Percentiles rank a stretch among this genome's conserved stretches.
Conservation (phyloP, 1,140 invertebrate genomes). For the Popillia japonica region DNA sequence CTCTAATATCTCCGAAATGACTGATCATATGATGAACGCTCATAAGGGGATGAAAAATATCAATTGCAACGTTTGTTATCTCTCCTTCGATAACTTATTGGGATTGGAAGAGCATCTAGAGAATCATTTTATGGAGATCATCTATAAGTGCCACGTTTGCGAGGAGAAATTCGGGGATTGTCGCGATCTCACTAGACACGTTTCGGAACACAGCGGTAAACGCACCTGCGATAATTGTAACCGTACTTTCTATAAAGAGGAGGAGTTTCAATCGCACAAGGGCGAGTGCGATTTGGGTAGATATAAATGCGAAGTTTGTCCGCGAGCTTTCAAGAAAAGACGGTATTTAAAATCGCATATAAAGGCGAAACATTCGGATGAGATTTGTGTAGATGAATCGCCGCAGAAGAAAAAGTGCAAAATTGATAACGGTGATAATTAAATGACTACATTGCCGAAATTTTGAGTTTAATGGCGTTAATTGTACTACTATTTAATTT, state of each 20-base stretch:
- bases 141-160: constrained; percentile 42
- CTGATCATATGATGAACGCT: constrained; percentile 18
- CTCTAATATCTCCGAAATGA: constrained; percentile 25
- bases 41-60: not conserved
- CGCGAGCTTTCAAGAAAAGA: constrained; percentile 23
- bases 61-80: constrained; percentile 30
- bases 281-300: not conserved
- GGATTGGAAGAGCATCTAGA: constrained; percentile 36
- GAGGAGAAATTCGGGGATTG: constrained; percentile 31
- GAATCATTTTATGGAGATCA: constrained; percentile 36
- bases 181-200: constrained; percentile 34
- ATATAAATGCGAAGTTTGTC: constrained; percentile 39
- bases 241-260: constrained; percentile 32
- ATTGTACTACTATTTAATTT: too few relatives aligned
- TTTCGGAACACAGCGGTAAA: constrained; percentile 38
- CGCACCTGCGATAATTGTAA: constrained; percentile 36
- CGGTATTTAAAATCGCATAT: constrained; percentile 34
- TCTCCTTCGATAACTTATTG: constrained; percentile 1
- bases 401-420: not conserved
- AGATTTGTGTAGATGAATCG: constrained; percentile 4
- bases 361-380: not conserved
- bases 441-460: too few relatives aligned
- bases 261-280: constrained; percentile 29
- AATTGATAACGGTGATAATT: not conserved
- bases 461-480: too few relatives aligned